Base-by-base conservation (phyloP, 2,113 vertebrate genomes). In the Capra hircus region DNA sequence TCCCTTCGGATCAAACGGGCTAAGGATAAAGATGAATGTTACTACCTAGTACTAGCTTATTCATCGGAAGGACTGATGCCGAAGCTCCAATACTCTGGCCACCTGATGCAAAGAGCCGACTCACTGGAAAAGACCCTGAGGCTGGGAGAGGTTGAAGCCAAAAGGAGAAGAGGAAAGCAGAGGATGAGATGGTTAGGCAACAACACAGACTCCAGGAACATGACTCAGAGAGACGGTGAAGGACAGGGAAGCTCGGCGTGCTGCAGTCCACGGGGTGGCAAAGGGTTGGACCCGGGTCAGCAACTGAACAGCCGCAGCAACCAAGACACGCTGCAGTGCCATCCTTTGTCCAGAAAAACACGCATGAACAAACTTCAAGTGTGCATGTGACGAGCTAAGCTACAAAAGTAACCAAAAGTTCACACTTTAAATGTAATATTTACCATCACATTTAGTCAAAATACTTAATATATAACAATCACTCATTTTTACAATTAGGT, bases 401-500 rank as follows among this genome's bases (percentile, higher is more conserved):
- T 83, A 30, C 27, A 88, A 95, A 85, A 21, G 23, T 36, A 82
- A 85, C 43, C 43, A 28, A 81, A 86, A 77, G 62, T 53, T 53
- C n/a, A 30, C 25, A 86, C 71, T 77, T 95, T 94, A 77, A 60
- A 77, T 40, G 48, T 55, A 82, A 89, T 9, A 77, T 14, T 57
- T 28, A 28, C 48, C n/a, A 33, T 60, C 27, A 80, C 7, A 78
- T 64, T 33, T 43, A 40, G 50, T 16, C 94, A 95, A 85, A 92
- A 83, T 57, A 45, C 7, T 86, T 40, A 57, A 33, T 10, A 84
- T 53, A 12, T 14, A 90, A 78, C 21, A 82, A 71, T 9, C 60
- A 64, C 62, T 97, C 88, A 86, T 98, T 98, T 98, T 97, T 55
- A 59, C 80, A 91, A 85, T 96, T 85, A 97, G 45, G 21, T 96